Conservation (phyloP, 2,113 vertebrate species). For the Grus americana region DNA sequence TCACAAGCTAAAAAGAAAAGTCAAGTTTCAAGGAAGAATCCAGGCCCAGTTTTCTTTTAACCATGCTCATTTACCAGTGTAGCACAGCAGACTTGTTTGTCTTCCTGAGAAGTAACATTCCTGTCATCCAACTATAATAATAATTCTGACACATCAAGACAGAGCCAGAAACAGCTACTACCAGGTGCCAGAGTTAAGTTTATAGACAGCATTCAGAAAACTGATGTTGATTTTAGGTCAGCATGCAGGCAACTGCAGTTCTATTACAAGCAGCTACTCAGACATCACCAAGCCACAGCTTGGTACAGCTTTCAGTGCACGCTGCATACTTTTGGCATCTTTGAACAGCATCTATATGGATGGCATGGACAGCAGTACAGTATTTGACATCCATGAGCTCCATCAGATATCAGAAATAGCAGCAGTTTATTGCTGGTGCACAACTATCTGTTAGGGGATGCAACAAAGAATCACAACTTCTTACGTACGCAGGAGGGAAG, state of each 20-base stretch:
- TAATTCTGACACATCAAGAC: not conserved
- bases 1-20: not conserved
- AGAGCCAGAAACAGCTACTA: not conserved
- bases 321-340: not conserved
- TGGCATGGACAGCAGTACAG: not conserved
- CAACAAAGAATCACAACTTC: not conserved
- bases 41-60: not conserved
- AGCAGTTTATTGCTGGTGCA: not conserved
- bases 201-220: not conserved
- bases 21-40: not conserved
- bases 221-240: not conserved
- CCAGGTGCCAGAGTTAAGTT: not conserved
- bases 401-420: not conserved
- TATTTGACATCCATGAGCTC: not conserved
- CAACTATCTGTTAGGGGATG: not conserved
- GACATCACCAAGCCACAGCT: not conserved
- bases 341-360: not conserved
- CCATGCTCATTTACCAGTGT: not conserved
- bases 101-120: not conserved
- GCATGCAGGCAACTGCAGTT: not conserved
- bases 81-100: not conserved
- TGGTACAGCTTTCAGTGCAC: not conserved
- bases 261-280: not conserved
- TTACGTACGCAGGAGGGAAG: accelerated
- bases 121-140: not conserved